Evolutionary conservation across 2,888 invertebrate species (phyloP).

Genomic region (Meiosimyza platycephala): DNA sequence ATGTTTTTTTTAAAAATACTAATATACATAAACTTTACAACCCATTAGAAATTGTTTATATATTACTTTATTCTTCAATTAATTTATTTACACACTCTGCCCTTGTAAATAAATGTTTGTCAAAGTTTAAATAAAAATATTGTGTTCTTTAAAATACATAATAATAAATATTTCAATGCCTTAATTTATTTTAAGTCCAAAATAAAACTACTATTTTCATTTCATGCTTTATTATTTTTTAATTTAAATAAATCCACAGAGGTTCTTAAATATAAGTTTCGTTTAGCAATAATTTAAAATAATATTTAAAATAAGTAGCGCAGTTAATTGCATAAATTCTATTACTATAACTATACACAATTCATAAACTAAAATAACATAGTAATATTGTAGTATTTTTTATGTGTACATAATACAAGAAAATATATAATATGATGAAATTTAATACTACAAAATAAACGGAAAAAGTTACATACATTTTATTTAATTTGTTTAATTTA

Average conservation of each 20-base stretch:
- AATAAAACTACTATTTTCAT: neutral
- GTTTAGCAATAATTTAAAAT: slow-evolving; percentile 27
- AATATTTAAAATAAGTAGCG: slow-evolving; percentile 27
- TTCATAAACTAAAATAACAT: slow-evolving; percentile 18
- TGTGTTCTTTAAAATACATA: no score
- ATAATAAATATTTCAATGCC: neutral
- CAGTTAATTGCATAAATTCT: slow-evolving; percentile 17
- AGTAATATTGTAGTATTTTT: slow-evolving; percentile 32
- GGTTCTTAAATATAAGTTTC: slow-evolving; percentile 2
- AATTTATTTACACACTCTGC: neutral
- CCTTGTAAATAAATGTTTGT: slow-evolving; percentile 3
- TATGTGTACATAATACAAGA: slow-evolving; percentile 28
- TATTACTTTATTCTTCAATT: neutral
- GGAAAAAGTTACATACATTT: slow-evolving; percentile 6
- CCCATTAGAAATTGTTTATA: neutral
- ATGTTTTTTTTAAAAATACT: neutral
- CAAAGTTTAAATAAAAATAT: neutral
- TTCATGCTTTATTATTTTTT: neutral
- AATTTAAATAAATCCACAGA: slow-evolving; percentile 3
- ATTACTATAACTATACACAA: slow-evolving; percentile 25
- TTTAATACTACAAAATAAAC: slow-evolving; percentile 13
- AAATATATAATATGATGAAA: slow-evolving; percentile 16
- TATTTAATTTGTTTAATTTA: slow-evolving; percentile 6
- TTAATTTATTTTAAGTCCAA: slow-evolving; percentile 22
- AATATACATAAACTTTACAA: neutral